Percentiles rank a stretch among this genome's conserved stretches.
Evolutionary conservation across 1,140 invertebrate genomes (phyloP).

Genomic region (Odontomachus brunneus): DNA sequence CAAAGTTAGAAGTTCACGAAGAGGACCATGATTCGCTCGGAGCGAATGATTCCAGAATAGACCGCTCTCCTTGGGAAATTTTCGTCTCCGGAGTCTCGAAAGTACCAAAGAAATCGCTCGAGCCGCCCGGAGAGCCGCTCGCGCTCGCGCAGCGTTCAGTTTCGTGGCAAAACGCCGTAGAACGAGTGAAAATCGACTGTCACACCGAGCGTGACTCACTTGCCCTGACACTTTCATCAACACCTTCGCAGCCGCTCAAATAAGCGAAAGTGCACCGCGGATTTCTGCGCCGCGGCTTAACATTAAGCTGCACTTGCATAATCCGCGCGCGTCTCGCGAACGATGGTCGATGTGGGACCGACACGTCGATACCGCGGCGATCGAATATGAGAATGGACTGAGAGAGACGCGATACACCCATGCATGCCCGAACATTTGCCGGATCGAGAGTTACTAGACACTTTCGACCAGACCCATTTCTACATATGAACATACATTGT

Average conservation of each 20-base stretch:
- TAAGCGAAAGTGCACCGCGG: constrained; percentile 59
- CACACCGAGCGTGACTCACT: constrained; percentile 56
- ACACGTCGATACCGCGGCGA: not conserved
- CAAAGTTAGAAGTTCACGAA: not conserved
- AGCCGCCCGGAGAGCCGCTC: too few species aligned
- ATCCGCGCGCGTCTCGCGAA: constrained; percentile 17
- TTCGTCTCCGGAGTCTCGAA: not conserved
- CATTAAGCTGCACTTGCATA: constrained; percentile 57
- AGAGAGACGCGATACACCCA: too few species aligned
- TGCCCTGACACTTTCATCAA: constrained; percentile 61
- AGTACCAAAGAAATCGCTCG: not conserved
- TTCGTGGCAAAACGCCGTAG: not conserved
- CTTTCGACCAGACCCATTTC: too few species aligned
- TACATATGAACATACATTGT: too few species aligned
- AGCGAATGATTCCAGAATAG: not conserved
- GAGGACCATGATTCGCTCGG: not conserved
- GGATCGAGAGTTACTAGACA: too few species aligned
- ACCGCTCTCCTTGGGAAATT: not conserved
- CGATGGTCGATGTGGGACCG: not conserved
- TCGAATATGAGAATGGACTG: too few species aligned
- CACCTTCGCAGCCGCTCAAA: constrained; percentile 52
- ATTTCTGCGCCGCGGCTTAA: constrained; percentile 50
- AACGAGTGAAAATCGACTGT: constrained; percentile 49
- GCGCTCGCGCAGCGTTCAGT: too few species aligned
- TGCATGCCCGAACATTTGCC: too few species aligned